Evolutionary conservation across 2,888 invertebrate genomes (phyloP), one percentile per base, ranked within the genome.

Genomic region (Leptinotarsa peninsularis): DNA sequence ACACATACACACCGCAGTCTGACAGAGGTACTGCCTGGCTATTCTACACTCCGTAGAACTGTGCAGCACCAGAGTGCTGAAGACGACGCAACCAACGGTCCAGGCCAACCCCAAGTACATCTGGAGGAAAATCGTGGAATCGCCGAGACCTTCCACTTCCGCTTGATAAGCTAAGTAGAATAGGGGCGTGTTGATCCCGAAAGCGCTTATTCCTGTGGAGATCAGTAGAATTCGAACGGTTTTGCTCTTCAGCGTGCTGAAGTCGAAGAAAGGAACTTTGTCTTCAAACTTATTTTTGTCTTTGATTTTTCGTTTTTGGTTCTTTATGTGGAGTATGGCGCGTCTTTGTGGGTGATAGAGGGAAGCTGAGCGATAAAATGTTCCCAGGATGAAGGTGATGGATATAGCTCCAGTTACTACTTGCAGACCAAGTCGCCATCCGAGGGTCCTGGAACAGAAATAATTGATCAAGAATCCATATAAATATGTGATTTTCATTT

Each of bases 251-350:
- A 97, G 90, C 10, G 96, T 95, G 75, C 94, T 94, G 85, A 95
- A 94, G 87, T 97, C 96, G 85, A 96, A 94, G 89, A 96, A 96
- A 0, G 96, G 94, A 58, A 94, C 94, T 78, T 93, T 92, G 83
- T 95, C 95, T 82, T 95, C 94, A 74, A 87, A 85, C 83, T 93
- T 93, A 85, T 92, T 94, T 84, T 93, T 93, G 85, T 94, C 94
- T 87, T 95, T 94, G 90, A 94, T 93, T 88, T 94, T 95, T 79
- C 94, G 90, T 86, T 95, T 95, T 87, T 96, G 96, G 88, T 95
- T 96, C 88, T 96, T 96, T 84, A 96, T 92, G 87, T 96, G 96
- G 60, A 96, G 90, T 83, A 96, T 96, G 76, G 96, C 96, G 76
- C 96, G 90, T 75, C 96, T 89, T 86, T 96, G 95, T 0, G 96